phyloP scores from a whole-genome alignment of 2,888 invertebrate genomes.

The Odiellus spinosus region DNA sequence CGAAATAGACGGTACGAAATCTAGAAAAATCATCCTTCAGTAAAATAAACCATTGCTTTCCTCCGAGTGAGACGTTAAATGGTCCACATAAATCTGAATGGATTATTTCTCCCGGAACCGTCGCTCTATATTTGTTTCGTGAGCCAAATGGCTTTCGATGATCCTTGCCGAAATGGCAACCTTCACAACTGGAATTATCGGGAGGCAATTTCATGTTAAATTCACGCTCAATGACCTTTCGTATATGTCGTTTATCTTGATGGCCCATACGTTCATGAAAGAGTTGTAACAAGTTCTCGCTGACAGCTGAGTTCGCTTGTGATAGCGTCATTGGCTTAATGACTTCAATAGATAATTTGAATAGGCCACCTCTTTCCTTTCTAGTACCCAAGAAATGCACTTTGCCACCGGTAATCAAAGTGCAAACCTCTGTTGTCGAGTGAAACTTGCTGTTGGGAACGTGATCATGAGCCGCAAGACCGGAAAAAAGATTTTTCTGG shows the following conservation, averaged over 20 bases:
- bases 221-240: not conserved
- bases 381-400: too few species aligned
- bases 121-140: not conserved
- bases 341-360: too few species aligned
- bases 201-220: constrained; percentile 1
- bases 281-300: not conserved
- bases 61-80: constrained; percentile 7
- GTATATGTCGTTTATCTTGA: constrained; percentile 2
- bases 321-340: too few species aligned
- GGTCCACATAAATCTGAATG: constrained; percentile 15
- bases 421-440: too few species aligned
- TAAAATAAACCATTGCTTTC: constrained; percentile 9
- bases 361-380: too few species aligned
- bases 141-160: constrained; percentile 5
- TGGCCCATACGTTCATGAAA: constrained; percentile 5
- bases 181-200: constrained; percentile 1
- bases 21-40: constrained; percentile 14
- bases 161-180: constrained; percentile 5
- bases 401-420: too few species aligned
- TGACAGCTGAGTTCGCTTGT: too few species aligned
- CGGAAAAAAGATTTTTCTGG: too few species aligned
- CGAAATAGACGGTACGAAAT: constrained; percentile 7
- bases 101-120: too few species aligned
- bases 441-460: too few species aligned
- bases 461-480: too few species aligned